Base-by-base conservation (phyloP, 2,888 invertebrate species). In the Rhagonycha lutea region DNA sequence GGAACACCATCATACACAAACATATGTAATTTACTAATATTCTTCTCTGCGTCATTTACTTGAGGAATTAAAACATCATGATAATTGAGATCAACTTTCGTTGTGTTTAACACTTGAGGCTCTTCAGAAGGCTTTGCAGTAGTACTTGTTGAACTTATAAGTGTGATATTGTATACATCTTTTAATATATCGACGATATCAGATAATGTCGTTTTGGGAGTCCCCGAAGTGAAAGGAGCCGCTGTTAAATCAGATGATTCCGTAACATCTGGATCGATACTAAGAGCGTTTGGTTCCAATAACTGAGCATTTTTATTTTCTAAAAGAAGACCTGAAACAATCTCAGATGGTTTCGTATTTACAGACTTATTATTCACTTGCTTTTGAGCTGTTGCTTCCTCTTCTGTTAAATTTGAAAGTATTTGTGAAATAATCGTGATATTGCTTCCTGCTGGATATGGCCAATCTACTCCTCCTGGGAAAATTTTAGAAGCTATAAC, bases 181-280 rank as follows among this genome's bases (percentile, higher is more conserved):
- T 61, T 67, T 24, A 68, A 68, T 14, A 75, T 71, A 61, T 70
- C 74, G 4, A 61, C 26, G 14, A 74, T 65, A 61, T 74, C 74
- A 11, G 74, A 18, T 14, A 70, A 11, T 7, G 74, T 74, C 5
- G 74, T 47, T 67, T 47, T 70, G 18, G 69, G 74, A 8, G 29
- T 60, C 7, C 70, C 67, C 12, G 74, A 74, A 9, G 74, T 74
- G 9, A 70, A 74, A 0, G 63, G 61, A 18, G 14, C 7, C 7
- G 69, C 18, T 18, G 23, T 24, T 28, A 14, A 14, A 29, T 28
- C 1, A 9, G 2, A n/a, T 1, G 29, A 9, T 5, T n/a, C 28
- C 14, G 68, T 68, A 14, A 68, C 11, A 5, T 12, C 9, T 14
- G 32, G 60, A 10, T 28, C 72, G 18, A 60, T 29, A 14, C 26